Conservation (phyloP, 37 sponge, comb jelly and placozoan species). For the Ephydatia muelleri region DNA sequence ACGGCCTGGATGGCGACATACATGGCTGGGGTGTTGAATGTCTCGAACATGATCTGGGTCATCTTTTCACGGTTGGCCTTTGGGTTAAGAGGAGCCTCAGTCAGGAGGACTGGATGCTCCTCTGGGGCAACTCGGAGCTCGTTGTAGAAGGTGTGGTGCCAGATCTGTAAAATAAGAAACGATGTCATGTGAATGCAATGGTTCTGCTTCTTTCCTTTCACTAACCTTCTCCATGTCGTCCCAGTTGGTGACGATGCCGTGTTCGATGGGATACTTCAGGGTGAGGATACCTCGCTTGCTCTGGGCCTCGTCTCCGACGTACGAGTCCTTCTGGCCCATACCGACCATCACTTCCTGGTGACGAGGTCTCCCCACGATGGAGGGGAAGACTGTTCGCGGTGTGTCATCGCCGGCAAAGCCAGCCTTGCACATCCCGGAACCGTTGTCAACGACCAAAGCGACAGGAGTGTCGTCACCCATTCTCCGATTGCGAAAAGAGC, state of each 20-base stretch:
- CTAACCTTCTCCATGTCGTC: slow-evolving; percentile 99
- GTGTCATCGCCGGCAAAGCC: slow-evolving; percentile 99
- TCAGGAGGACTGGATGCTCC: slow-evolving; percentile 99
- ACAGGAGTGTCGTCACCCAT: slow-evolving; percentile 69
- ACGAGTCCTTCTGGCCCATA: slow-evolving; percentile 99
- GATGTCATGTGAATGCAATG: background rate
- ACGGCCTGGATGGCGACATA: slow-evolving; percentile 99
- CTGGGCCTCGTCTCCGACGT: slow-evolving; percentile 99
- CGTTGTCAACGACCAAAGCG: slow-evolving; percentile 99
- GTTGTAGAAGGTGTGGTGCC: slow-evolving; percentile 99
- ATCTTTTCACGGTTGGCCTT: slow-evolving; percentile 99
- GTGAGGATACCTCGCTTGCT: slow-evolving; percentile 99
- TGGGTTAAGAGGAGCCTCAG: slow-evolving; percentile 99
- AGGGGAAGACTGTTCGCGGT: slow-evolving; percentile 99
- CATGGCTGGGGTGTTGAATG: slow-evolving; percentile 99
- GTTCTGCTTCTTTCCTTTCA: background rate
- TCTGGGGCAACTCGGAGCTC: slow-evolving; percentile 99
- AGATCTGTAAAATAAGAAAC: slow-evolving; percentile 66
- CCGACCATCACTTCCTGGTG: slow-evolving; percentile 99
- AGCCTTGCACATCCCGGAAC: slow-evolving; percentile 99
- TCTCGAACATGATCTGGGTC: slow-evolving; percentile 99
- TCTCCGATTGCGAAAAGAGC: background rate
- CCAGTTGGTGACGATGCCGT: slow-evolving; percentile 99
- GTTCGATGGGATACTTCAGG: slow-evolving; percentile 99
- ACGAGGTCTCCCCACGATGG: slow-evolving; percentile 99